Percentiles rank a stretch among this genome's conserved stretches.
Evolutionary conservation across 2,888 invertebrate genomes (phyloP).

Genomic region (Eilema sororculum): DNA sequence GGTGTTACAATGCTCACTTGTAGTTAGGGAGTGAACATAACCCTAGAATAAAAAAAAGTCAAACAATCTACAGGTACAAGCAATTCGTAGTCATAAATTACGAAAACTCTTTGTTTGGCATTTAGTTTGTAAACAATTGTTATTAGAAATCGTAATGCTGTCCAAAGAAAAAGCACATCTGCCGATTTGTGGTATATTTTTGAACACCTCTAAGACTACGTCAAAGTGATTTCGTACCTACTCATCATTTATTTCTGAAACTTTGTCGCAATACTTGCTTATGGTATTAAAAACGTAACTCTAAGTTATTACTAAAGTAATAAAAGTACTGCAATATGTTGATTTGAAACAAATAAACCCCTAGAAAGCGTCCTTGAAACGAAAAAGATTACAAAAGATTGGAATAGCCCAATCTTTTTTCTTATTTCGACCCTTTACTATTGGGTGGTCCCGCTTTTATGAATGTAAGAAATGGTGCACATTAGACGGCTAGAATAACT

Average conservation of each 20-base stretch:
- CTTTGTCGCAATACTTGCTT: no score
- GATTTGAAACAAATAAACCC: slow-evolving; percentile 43
- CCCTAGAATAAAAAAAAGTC: background rate
- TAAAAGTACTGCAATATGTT: slow-evolving; percentile 23
- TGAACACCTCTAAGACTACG: no score
- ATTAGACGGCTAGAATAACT: slow-evolving; percentile 25
- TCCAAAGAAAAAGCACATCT: background rate
- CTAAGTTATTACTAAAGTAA: slow-evolving; percentile 17
- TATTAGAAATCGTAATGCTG: background rate
- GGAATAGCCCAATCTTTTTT: slow-evolving; percentile 52
- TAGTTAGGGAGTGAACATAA: background rate
- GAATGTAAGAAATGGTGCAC: slow-evolving; percentile 39
- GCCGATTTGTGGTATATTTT: background rate
- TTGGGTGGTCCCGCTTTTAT: slow-evolving; percentile 61
- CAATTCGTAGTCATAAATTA: background rate
- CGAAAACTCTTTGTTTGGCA: background rate
- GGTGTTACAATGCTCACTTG: background rate
- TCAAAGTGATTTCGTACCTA: no score
- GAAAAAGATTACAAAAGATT: slow-evolving; percentile 53
- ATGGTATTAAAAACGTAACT: background rate
- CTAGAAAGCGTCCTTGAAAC: slow-evolving; percentile 47
- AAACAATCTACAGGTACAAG: background rate
- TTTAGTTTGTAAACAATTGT: background rate
- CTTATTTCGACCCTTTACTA: slow-evolving; percentile 50
- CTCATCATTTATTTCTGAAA: no score